These are phyloP conservation scores for Exaiptasia diaphana DNA, from an alignment of 64 coral and sea anemone genomes.

Conservation along the genomic window DNA sequence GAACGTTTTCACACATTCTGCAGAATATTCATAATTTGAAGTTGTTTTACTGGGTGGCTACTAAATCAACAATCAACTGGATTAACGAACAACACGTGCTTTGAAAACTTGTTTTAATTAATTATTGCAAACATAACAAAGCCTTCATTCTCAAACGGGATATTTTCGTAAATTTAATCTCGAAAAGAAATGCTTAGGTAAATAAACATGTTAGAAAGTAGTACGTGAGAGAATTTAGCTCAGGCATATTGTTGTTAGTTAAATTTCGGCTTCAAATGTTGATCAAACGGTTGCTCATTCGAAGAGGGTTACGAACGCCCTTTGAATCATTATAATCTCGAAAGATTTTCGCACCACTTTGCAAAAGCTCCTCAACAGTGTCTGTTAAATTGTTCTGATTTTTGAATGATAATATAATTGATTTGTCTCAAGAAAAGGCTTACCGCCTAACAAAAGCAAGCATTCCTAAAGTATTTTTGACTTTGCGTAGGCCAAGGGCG, in stretches of 20 bases:
- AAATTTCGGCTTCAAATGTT: neutral
- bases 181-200: neutral
- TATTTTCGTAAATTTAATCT: neutral
- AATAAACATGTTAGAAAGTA: neutral
- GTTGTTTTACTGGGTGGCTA: neutral
- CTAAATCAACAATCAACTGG: neutral
- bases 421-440: neutral
- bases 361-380: neutral
- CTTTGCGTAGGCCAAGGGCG: too few relatives aligned
- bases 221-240: neutral
- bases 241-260: neutral
- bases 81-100: neutral
- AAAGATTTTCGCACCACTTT: neutral
- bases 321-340: neutral
- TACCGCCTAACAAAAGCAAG: too few relatives aligned
- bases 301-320: neutral
- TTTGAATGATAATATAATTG: neutral
- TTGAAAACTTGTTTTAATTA: slow-evolving; percentile 7
- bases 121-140: neutral
- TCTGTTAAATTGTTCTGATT: neutral
- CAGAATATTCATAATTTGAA: too few relatives aligned
- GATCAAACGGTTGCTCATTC: neutral
- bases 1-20: neutral
- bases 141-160: neutral
- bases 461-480: too few relatives aligned